These are phyloP conservation scores for Drosophila sp. DNA, from an alignment of 1,140 invertebrate species.

Conservation along the genomic window DNA sequence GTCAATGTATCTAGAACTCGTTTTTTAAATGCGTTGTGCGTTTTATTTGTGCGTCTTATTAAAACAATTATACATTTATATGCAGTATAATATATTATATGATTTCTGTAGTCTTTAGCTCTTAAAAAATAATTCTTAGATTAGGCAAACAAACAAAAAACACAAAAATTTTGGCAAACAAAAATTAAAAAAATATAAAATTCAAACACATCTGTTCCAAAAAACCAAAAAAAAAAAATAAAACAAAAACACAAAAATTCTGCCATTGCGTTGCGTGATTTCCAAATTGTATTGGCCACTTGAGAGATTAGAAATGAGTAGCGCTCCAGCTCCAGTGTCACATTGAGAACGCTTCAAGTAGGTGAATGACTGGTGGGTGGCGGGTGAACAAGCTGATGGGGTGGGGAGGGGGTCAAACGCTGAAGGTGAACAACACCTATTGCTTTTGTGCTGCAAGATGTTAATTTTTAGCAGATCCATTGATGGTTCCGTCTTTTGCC, in stretches of 20 bases:
- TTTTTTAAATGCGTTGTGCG: conserved; percentile 71
- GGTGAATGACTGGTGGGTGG: not conserved
- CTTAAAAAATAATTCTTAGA: conserved; percentile 50
- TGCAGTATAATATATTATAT: not conserved
- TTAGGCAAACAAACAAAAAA: conserved; percentile 28
- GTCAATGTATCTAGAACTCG: conserved; percentile 54
- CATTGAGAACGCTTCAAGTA: conserved; percentile 26
- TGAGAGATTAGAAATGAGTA: not conserved
- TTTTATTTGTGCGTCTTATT: conserved; percentile 56
- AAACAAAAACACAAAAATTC: conserved; percentile 7
- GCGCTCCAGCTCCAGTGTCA: conserved; percentile 9
- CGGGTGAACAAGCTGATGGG: not conserved
- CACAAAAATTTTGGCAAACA: conserved; percentile 16
- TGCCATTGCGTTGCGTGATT: not conserved
- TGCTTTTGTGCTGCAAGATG: not conserved
- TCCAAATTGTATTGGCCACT: conserved; percentile 16
- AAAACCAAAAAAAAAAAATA: conserved; percentile 16
- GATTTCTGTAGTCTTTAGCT: conserved; percentile 43
- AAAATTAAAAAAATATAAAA: conserved; percentile 23
- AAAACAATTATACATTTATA: conserved; percentile 29
- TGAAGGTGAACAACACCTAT: conserved; percentile 12
- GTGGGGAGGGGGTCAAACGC: not conserved
- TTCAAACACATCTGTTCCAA: conserved; percentile 39
- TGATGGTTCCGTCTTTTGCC: conserved; percentile 34
- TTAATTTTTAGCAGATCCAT: conserved; percentile 39